phyloP scores from a whole-genome alignment of 2,113 vertebrate genomes.

The Pollimyrus isidori region DNA sequence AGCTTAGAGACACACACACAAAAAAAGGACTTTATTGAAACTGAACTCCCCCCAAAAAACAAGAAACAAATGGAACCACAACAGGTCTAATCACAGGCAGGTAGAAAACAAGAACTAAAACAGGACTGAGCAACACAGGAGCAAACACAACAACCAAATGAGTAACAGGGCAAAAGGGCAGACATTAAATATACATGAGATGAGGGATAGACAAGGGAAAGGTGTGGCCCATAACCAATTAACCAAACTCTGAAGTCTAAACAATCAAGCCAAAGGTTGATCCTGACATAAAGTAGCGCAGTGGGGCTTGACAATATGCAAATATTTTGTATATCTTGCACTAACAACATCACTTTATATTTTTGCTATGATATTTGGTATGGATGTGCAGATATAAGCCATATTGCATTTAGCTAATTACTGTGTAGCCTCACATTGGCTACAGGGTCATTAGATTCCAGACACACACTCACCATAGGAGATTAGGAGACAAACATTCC shows the following conservation, averaged over 20 bases:
- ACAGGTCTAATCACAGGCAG: background rate
- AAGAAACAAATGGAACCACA: background rate
- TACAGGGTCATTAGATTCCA: background rate
- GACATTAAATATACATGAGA: background rate
- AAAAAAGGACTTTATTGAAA: no score
- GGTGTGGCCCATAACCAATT: background rate
- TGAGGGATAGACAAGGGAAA: background rate
- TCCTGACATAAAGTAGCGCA: no score
- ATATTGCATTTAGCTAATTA: background rate
- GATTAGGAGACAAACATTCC: background rate
- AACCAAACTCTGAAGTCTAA: background rate
- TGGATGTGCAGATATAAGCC: background rate
- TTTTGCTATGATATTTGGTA: background rate
- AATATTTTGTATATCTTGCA: background rate
- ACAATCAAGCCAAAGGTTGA: no score
- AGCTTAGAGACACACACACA: no score
- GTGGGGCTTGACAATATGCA: no score
- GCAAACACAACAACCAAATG: background rate
- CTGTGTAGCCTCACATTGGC: background rate
- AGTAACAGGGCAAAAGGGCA: background rate
- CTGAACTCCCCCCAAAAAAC: no score
- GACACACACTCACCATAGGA: background rate
- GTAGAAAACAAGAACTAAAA: background rate
- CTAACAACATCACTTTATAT: background rate
- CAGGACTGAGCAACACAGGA: background rate